Base-by-base conservation (phyloP, 2,888 invertebrate species). In the Lasioglossum vierecki region DNA sequence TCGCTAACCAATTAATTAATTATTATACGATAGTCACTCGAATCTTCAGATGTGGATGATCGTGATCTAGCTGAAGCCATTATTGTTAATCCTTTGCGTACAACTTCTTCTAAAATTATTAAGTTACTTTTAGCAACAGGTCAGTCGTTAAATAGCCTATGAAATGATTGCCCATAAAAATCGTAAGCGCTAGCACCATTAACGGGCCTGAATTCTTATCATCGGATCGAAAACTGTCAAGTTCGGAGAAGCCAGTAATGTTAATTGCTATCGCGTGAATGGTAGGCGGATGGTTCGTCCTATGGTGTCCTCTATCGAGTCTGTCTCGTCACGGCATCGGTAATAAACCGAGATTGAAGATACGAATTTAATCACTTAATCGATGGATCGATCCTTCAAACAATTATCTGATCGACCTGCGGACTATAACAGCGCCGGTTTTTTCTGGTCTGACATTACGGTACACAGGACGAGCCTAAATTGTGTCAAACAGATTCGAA, bases 211-310 rank as follows among this genome's bases (percentile, higher is more conserved):
- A 22, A 11, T 41, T 41, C n/a, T 70, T 70, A 70, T 70, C 68
- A 11, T 11, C 22, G 1, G 11, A 70, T 41, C 68, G 1, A 22
- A 70, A 41, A 70, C 35, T n/a, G 68, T n/a, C 68, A 70, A 70
- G 39, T 70, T 70, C 39, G 11, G 41, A n/a, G 68, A 39, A 39
- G 68, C n/a, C 68, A 5, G 22, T 22, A 41, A 11, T n/a, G 41
- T n/a, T 70, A 70, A 70, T 70, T 70, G 68, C 68, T n/a, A 11
- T 70, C 68, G 68, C 68, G 68, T 70, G 68, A 70, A 70, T 11
- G 11, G 22, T 39, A 41, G 39, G 4, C 22, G 41, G 11, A 70
- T 39, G 9, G 39, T 70, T n/a, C 39, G 68, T 70, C 22, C 22
- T 41, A 41, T 39, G 68, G n/a, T 70, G 41, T 70, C 41, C 68